Conservation (phyloP, 2,113 vertebrate species). For the Platichthys stellatus region DNA sequence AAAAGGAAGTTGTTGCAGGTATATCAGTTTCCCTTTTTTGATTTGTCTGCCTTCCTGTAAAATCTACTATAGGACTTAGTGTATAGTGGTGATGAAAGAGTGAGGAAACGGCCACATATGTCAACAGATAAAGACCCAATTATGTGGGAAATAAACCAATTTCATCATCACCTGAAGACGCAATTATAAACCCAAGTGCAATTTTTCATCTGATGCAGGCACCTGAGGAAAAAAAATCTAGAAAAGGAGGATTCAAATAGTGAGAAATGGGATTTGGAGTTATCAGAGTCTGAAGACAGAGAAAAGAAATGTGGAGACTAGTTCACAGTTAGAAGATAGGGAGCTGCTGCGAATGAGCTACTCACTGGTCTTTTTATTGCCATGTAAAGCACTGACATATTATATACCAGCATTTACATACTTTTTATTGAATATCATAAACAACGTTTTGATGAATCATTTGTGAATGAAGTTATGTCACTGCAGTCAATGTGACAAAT, state of each 20-base stretch:
- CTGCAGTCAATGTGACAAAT: background rate
- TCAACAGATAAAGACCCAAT: constrained; percentile 13
- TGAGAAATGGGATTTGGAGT: background rate
- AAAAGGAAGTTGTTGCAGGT: constrained; percentile 20
- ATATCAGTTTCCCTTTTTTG: constrained; percentile 3
- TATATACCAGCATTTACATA: background rate
- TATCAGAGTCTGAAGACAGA: background rate
- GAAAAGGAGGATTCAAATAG: background rate
- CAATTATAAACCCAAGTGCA: constrained; percentile 4
- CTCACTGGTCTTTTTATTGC: background rate
- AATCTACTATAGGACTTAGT: background rate
- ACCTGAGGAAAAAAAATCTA: background rate
- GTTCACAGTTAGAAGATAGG: background rate
- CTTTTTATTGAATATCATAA: background rate
- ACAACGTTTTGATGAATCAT: background rate
- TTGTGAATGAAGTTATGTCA: background rate
- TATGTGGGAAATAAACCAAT: constrained; percentile 26
- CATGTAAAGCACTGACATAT: background rate
- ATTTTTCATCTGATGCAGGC: background rate
- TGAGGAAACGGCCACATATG: background rate
- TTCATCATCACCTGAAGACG: background rate
- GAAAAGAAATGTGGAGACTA: constrained; percentile 6
- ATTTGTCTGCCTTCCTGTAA: constrained; percentile 16
- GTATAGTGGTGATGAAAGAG: background rate
- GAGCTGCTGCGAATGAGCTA: background rate